These are phyloP conservation scores for Parotocinclus haroldoi DNA, from an alignment of 2,797 vertebrate species.

Conservation along the genomic window DNA sequence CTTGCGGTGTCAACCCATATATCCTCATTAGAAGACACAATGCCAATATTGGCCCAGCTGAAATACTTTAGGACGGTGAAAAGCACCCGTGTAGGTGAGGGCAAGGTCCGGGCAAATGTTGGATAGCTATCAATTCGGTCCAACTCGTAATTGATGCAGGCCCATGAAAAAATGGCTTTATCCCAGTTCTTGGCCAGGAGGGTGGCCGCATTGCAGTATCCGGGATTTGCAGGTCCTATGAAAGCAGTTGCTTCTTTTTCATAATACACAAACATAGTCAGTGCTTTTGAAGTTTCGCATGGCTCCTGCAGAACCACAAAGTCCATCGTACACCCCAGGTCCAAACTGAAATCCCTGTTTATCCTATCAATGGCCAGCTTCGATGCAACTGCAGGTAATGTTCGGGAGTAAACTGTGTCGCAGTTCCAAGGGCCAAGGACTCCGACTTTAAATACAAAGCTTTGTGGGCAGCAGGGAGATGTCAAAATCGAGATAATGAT, in stretches of 20 bases:
- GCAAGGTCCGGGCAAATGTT: slow-evolving; percentile 65
- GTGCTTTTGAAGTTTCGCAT: slow-evolving; percentile 74
- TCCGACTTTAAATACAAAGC: slow-evolving; percentile 74
- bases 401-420: slow-evolving; percentile 66
- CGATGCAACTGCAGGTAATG: slow-evolving; percentile 64
- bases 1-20: slow-evolving; percentile 72
- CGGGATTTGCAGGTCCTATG: slow-evolving; percentile 71
- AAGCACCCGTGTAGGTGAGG: slow-evolving; percentile 64
- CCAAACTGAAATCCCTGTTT: slow-evolving; percentile 61
- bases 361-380: slow-evolving; percentile 67
- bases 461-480: slow-evolving; percentile 66
- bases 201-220: slow-evolving; percentile 74
- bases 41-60: slow-evolving; percentile 72
- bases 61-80: slow-evolving; percentile 72
- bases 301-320: slow-evolving; percentile 67
- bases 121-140: slow-evolving; percentile 62
- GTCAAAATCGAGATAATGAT: slow-evolving; percentile 67
- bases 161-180: slow-evolving; percentile 71
- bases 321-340: slow-evolving; percentile 63
- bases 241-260: slow-evolving; percentile 64
- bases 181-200: slow-evolving; percentile 75
- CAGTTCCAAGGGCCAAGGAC: slow-evolving; percentile 77
- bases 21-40: slow-evolving; percentile 76
- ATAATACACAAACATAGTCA: slow-evolving; percentile 67
- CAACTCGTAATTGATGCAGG: slow-evolving; percentile 72